phyloP scores from a whole-genome alignment of 2,113 vertebrate genomes.

The Xenopus tropicalis region UCB_Xtro_10.0 CM004446.2:125768001-125768500 shows the following conservation, averaged over 20 bases:
- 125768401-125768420: constrained; percentile 18
- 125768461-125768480: constrained; percentile 5
- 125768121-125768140: no score
- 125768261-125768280: background rate
- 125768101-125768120: no score
- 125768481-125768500: constrained; percentile 13
- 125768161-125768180: no score
- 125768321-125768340: background rate
- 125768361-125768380: background rate
- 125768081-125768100: no score
- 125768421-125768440: constrained; percentile 17
- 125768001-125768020: no score
- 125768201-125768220: no score
- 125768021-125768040: no score
- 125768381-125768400: background rate
- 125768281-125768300: background rate
- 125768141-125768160: no score
- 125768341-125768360: background rate
- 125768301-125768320: background rate
- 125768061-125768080: no score
- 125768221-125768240: no score
- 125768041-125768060: no score
- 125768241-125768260: background rate
- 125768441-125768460: constrained; percentile 11
- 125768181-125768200: no score